phyloP scores from a whole-genome alignment of 2,888 invertebrate species.

The Aphelenchoides bicaudatus region DNA sequence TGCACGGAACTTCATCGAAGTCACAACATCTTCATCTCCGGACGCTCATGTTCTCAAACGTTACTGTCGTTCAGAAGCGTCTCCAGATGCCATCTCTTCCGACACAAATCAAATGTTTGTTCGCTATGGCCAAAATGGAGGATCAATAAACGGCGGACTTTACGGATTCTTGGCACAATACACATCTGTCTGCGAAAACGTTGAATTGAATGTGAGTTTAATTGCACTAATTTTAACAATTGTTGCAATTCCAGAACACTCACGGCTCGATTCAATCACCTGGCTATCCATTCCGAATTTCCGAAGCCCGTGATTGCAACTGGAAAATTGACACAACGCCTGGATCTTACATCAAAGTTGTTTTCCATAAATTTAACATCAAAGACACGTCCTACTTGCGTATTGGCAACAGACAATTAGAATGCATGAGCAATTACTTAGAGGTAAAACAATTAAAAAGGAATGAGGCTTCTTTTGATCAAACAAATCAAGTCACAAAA shows the following conservation, averaged over 20 bases:
- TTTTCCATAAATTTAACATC: slow-evolving; percentile 44
- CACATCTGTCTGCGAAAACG: slow-evolving; percentile 48
- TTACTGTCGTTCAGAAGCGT: slow-evolving; percentile 43
- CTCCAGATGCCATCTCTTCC: slow-evolving; percentile 33
- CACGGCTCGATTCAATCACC: slow-evolving; percentile 55
- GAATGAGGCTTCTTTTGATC: too few relatives aligned
- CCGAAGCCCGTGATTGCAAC: slow-evolving; percentile 28
- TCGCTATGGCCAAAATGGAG: slow-evolving; percentile 41
- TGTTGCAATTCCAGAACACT: slow-evolving; percentile 8
- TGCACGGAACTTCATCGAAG: slow-evolving; percentile 47
- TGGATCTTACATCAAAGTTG: slow-evolving; percentile 44
- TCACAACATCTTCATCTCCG: slow-evolving; percentile 32
- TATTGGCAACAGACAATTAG: not conserved
- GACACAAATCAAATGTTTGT: slow-evolving; percentile 43
- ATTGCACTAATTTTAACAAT: too few relatives aligned
- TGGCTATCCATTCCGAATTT: slow-evolving; percentile 42
- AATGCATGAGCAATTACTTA: slow-evolving; percentile 23
- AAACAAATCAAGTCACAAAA: too few relatives aligned
- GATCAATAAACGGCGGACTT: slow-evolving; percentile 34
- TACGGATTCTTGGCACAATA: slow-evolving; percentile 56
- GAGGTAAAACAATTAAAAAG: too few relatives aligned
- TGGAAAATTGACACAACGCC: slow-evolving; percentile 42
- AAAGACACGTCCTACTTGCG: slow-evolving; percentile 17
- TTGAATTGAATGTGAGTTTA: slow-evolving; percentile 36
- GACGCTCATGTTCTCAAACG: slow-evolving; percentile 31